These are phyloP conservation scores for Gobio gobio DNA, from an alignment of 2,113 vertebrate genomes.

Conservation along the genomic window DNA sequence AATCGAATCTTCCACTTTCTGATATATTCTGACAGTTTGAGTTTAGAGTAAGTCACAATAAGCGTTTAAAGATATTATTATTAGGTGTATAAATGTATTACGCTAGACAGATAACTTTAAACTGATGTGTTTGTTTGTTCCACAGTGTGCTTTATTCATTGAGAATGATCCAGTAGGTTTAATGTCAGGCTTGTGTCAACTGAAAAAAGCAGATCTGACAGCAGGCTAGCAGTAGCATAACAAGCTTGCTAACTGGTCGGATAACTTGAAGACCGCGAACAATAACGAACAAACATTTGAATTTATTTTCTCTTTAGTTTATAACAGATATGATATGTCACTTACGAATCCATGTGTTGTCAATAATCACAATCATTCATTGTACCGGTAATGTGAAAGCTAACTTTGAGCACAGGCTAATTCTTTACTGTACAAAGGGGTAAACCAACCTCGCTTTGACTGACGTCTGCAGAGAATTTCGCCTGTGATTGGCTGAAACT, in stretches of 20 bases:
- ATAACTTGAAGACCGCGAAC: not conserved
- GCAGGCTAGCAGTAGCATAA: slow-evolving; percentile 29
- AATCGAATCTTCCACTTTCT: not conserved
- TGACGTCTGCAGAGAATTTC: not conserved
- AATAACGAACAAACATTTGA: not conserved
- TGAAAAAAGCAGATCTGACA: slow-evolving; percentile 8
- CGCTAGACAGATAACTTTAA: not conserved
- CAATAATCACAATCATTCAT: slow-evolving; percentile 54
- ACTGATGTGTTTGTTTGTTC: not conserved
- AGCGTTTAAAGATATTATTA: not conserved
- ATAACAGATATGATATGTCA: slow-evolving; percentile 15
- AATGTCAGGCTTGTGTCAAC: not conserved
- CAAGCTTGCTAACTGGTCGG: slow-evolving; percentile 9
- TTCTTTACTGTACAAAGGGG: not conserved
- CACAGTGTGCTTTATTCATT: not conserved
- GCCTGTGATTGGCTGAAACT: slow-evolving; percentile 36
- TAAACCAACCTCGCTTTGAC: slow-evolving; percentile 8
- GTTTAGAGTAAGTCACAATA: not conserved
- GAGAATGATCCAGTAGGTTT: not conserved
- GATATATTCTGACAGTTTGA: not conserved
- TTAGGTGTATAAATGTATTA: not conserved
- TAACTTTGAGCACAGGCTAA: slow-evolving; percentile 17
- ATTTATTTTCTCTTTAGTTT: not conserved
- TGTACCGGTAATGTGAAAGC: not conserved
- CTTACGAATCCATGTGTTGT: slow-evolving; percentile 57